These are phyloP conservation scores for Danio jaintianensis DNA, from an alignment of 2,797 vertebrate genomes.

Conservation along the genomic window DNA sequence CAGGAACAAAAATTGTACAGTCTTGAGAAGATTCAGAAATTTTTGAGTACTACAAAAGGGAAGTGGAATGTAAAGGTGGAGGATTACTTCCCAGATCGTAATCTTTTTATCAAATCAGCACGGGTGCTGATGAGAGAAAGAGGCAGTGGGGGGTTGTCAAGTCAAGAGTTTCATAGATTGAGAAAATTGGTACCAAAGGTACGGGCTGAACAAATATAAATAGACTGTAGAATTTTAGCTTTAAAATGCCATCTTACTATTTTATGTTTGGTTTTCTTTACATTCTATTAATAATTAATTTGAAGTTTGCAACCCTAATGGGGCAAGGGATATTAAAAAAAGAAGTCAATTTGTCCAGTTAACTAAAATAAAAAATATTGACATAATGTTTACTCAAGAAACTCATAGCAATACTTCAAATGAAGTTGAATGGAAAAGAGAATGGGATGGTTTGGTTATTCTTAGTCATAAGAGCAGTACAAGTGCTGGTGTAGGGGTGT, in stretches of 20 bases:
- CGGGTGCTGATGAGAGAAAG: too few relatives aligned
- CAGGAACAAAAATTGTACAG: too few relatives aligned
- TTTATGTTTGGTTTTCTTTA: not conserved
- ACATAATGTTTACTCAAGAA: not conserved
- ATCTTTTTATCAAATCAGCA: too few relatives aligned
- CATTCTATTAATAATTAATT: not conserved
- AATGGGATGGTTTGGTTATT: too few relatives aligned
- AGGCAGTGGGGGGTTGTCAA: too few relatives aligned
- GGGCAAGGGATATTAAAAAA: too few relatives aligned
- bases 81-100: too few relatives aligned
- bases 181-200: not conserved
- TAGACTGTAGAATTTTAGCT: too few relatives aligned
- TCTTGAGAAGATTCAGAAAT: not conserved
- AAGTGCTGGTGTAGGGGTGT: not conserved
- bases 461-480: too few relatives aligned
- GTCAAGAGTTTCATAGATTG: too few relatives aligned
- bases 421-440: not conserved
- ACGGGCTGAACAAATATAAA: not conserved
- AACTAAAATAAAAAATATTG: not conserved
- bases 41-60: not conserved
- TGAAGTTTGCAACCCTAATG: not conserved
- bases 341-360: not conserved
- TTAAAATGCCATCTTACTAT: not conserved
- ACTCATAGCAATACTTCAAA: not conserved
- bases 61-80: too few relatives aligned